Evolutionary conservation across 2,113 vertebrate species (phyloP), one percentile per base, ranked within the genome.

Genomic region (Anser brachyrhynchus): DNA sequence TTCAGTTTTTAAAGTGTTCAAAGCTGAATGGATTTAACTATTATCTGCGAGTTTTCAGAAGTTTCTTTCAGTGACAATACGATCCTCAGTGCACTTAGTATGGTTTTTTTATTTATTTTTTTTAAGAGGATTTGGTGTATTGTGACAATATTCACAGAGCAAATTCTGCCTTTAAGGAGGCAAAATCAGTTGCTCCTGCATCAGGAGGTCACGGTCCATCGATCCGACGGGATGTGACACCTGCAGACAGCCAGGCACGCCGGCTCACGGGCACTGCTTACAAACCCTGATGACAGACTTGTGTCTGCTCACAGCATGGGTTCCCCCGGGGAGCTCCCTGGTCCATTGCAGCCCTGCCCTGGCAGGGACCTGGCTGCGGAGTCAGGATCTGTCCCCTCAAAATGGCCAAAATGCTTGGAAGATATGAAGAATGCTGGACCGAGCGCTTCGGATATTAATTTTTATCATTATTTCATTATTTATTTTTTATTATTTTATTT

Each of bases 1-100:
- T 95, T 96, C 93, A 85, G 84, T 92, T 96, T 96, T 94, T 84
- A 93, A 95, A 95, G 91, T 79, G 71, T 95, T 96, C 95, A 95
- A 93, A 96, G 95, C 86, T 93, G 92, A 93, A 96, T 87, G 93
- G 91, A 43, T 97, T 91, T 83, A 85, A 93, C 92, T 92, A 92
- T 92, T 96, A 95, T 87, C 93, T 31, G 13, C 0, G 4, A 96
- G 95, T 96, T 96, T 95, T 95, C 87, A 85, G 83, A 96, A 93
- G 84, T 96, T 97, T 87, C 86, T 87, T 70, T 80, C 84, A 74
- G 89, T 1, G 1, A 64, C 59, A 79, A 23, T 87, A 55, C 37
- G 77, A 92, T 89, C 87, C 74, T 92, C 1, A 0, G 31, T 87
- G 95, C 92, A 92, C 96, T 95, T 94, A 95, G 81, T 12, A 69